These are phyloP conservation scores for Leptocoma aspasia DNA, from an alignment of 2,113 vertebrate genomes.

Conservation along the genomic window DNA sequence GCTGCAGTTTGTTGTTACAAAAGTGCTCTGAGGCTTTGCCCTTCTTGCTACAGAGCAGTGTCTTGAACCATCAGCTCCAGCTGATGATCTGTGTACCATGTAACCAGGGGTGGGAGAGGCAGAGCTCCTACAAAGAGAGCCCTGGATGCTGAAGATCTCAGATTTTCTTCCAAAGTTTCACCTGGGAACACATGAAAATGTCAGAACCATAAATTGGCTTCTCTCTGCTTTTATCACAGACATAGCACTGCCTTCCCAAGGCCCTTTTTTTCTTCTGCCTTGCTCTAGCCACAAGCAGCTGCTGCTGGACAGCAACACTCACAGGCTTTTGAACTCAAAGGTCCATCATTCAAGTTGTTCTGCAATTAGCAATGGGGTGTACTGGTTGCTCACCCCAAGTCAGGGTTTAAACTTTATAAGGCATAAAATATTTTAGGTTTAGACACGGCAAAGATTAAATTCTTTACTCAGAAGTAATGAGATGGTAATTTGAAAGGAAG, in stretches of 20 bases:
- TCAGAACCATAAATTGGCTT: not conserved
- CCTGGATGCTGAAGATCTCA: not conserved
- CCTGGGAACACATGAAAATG: not conserved
- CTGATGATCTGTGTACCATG: not conserved
- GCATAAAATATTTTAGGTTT: not conserved
- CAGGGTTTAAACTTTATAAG: not conserved
- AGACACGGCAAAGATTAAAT: not conserved
- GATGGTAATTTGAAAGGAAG: not conserved
- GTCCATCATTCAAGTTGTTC: rapidly evolving
- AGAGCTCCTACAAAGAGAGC: not conserved
- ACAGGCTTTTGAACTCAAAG: not conserved
- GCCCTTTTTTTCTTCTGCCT: not conserved
- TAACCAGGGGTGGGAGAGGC: not conserved
- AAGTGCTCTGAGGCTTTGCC: not conserved
- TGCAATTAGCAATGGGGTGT: not conserved
- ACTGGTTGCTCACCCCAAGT: not conserved
- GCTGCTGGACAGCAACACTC: not conserved
- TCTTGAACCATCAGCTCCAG: not conserved
- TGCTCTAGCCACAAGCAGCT: not conserved
- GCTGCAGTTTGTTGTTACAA: not conserved
- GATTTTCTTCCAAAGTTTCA: not conserved
- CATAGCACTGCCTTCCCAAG: not conserved
- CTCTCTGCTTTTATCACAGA: not conserved
- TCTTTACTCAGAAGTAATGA: not conserved
- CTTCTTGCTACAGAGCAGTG: not conserved